These are phyloP conservation scores for Chloebia gouldiae DNA, from an alignment of 2,113 vertebrate genomes.

Conservation along the genomic window DNA sequence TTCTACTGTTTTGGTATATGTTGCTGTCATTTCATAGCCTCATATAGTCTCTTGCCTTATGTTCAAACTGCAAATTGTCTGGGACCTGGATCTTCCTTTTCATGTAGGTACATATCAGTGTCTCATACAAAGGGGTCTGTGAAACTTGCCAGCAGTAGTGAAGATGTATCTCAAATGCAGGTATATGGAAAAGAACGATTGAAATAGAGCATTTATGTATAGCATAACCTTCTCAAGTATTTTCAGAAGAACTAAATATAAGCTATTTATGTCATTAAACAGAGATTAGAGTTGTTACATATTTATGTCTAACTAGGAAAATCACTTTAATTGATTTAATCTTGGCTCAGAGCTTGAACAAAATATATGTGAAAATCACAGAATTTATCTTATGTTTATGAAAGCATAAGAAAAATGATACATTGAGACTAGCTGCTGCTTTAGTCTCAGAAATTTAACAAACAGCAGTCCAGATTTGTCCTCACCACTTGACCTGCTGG, in stretches of 20 bases:
- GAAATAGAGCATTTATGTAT: background rate
- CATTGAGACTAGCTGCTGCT: background rate
- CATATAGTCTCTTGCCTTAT: background rate
- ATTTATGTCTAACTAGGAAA: background rate
- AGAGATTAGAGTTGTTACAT: background rate
- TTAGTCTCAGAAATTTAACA: background rate
- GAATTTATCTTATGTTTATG: background rate
- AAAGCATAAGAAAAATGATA: background rate
- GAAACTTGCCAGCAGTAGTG: background rate
- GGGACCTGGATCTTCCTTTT: background rate
- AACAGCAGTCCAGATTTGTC: background rate
- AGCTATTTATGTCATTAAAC: background rate
- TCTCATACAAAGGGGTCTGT: background rate
- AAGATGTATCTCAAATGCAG: background rate
- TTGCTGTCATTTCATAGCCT: background rate
- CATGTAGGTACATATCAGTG: accelerated
- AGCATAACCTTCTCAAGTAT: background rate
- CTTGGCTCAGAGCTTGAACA: background rate
- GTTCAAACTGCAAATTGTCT: background rate
- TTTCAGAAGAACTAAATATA: slow-evolving; percentile 2
- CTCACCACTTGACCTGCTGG: background rate
- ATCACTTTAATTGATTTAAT: background rate
- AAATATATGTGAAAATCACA: background rate
- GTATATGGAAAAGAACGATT: background rate
- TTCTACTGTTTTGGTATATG: background rate